phyloP scores from a whole-genome alignment of 2,797 vertebrate species.

The Chrysocyon brachyurus region DNA sequence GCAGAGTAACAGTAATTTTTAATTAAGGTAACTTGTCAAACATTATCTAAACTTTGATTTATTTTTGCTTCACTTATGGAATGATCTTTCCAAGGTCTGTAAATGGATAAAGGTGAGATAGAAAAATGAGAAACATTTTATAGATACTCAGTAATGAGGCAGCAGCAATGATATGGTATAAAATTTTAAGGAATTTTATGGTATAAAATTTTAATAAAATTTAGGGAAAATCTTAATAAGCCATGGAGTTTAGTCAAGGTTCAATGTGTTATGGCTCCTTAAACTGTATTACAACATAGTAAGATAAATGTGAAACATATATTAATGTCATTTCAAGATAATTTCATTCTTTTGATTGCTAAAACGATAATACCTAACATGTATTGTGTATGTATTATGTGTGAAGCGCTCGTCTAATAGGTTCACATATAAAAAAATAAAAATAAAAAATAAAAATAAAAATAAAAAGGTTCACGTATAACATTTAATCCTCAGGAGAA shows the following conservation, averaged over 20 bases:
- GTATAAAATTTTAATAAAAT: slow-evolving; percentile 2
- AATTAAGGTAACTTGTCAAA: background rate
- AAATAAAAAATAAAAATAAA: too few species aligned
- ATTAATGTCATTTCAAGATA: background rate
- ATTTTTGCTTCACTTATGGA: background rate
- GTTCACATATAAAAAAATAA: background rate
- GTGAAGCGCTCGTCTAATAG: background rate
- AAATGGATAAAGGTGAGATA: background rate
- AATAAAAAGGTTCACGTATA: background rate
- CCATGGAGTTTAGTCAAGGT: background rate
- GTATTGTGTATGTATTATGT: background rate
- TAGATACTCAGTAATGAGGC: background rate
- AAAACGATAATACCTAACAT: background rate
- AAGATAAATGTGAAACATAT: background rate
- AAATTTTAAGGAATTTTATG: background rate
- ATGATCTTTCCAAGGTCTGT: background rate
- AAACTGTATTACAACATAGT: background rate
- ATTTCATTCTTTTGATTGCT: background rate
- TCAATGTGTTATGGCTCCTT: background rate
- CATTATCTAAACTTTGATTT: background rate
- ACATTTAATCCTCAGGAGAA: background rate
- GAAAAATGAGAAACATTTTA: background rate
- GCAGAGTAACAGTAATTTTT: background rate
- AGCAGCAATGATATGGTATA: background rate
- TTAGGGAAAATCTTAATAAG: background rate